Evolutionary conservation across 1,140 invertebrate species (phyloP).

Genomic region (Drosophila santomea): DNA sequence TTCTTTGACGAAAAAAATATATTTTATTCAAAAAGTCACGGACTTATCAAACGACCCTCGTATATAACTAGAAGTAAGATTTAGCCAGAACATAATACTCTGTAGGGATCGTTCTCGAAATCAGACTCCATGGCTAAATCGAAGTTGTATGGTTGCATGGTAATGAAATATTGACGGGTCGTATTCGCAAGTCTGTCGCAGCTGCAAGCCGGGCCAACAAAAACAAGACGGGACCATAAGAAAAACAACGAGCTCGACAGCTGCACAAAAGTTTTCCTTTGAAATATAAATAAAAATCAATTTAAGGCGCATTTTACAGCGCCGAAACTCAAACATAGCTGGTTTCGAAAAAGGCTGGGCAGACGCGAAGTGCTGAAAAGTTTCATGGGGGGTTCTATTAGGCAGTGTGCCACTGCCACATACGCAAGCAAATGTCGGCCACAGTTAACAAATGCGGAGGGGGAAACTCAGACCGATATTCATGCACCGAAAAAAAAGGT

Average conservation of each 20-base stretch:
- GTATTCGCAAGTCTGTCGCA: constrained; percentile 62
- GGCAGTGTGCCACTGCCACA: constrained; percentile 23
- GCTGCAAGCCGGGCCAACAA: constrained; percentile 41
- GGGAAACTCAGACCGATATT: constrained; percentile 6
- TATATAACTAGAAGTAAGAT: too few species aligned
- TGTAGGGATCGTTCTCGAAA: too few species aligned
- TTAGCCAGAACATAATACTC: too few species aligned
- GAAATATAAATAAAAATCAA: constrained; percentile 83
- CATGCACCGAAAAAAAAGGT: too few species aligned
- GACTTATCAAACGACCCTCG: too few species aligned
- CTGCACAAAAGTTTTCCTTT: constrained; percentile 74
- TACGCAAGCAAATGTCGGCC: constrained; percentile 58
- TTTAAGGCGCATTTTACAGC: constrained; percentile 76
- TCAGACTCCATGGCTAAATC: constrained; percentile 41
- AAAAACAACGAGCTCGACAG: constrained; percentile 65
- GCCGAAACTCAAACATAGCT: constrained; percentile 68
- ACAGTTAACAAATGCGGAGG: constrained; percentile 70
- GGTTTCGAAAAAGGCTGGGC: background rate
- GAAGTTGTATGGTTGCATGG: constrained; percentile 45
- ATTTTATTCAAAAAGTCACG: too few species aligned
- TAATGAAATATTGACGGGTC: constrained; percentile 42
- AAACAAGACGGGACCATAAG: constrained; percentile 16
- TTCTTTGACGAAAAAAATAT: too few species aligned
- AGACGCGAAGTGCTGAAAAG: background rate
- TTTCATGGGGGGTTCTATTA: background rate